Conservation (phyloP, 2,113 vertebrate genomes). For the Corvus cornix region DNA sequence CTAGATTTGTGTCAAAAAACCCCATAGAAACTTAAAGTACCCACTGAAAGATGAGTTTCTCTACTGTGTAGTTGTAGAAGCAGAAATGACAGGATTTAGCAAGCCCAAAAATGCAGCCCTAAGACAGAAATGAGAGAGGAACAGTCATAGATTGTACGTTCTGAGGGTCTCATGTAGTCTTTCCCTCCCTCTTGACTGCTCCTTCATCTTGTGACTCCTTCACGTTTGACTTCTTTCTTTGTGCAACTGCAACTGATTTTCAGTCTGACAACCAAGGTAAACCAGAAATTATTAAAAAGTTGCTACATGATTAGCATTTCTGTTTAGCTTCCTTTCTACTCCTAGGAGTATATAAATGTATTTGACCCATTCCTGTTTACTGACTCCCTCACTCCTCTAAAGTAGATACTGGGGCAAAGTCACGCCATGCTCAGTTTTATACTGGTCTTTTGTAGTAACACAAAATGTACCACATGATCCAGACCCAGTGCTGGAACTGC, state of each 20-base stretch:
- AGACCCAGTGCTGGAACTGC: not conserved
- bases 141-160: not conserved
- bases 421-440: not conserved
- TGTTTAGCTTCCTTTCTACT: not conserved
- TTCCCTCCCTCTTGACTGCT: not conserved
- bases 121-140: not conserved
- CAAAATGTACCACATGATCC: not conserved
- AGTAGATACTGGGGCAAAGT: not conserved
- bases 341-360: not conserved
- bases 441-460: not conserved
- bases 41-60: not conserved
- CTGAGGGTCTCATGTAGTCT: not conserved
- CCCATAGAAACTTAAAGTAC: not conserved
- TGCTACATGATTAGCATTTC: not conserved
- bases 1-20: not conserved
- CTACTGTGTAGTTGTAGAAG: not conserved
- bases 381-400: not conserved
- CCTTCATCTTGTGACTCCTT: not conserved
- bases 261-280: not conserved
- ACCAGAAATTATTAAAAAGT: not conserved
- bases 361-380: not conserved
- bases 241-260: not conserved
- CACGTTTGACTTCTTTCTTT: not conserved
- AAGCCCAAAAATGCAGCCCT: not conserved
- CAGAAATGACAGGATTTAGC: not conserved